Base-by-base conservation (phyloP, 2,888 invertebrate species). In the Habrosyne pyritoides region DNA sequence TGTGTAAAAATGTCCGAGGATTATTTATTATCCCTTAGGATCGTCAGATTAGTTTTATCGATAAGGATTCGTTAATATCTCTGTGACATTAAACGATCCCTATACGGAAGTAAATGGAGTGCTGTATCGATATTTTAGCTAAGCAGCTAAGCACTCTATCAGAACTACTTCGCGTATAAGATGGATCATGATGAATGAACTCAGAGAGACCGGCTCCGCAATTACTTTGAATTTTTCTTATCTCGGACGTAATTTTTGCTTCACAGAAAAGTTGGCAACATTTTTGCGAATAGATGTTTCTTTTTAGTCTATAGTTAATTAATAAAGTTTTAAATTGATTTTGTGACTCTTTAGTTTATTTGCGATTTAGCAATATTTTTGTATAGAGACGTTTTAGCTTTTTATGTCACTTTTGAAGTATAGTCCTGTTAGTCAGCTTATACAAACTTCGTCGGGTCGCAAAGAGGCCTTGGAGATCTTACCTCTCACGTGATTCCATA, bases 161-260 rank as follows among this genome's bases (percentile, higher is more conserved):
- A 33, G 8, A 30, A 30, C 61, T 53, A 53, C 53, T 60, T 59
- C 56, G 64, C 63, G 61, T 53, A 57, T 50, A 74, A 74, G 77
- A 77, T 71, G 71, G 76, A 77, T 76, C 61, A 73, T 76, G 75
- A 74, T 69, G 61, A 67, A 76, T 69, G 63, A 53, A 51, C 56
- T 50, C 18, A 6, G 1, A 0, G 18, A 42, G 18, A 42, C 42
- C 18, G n/a, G 42, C 18, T 55, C 55, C 48, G 60, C 69, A 71
- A 76, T 76, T 73, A 69, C 73, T 52, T 53, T 42, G 50, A 57
- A 57, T 66, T 69, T 64, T 61, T 59, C 46, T 56, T 55, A 53
- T 56, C 12, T 51, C 42, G 26, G 33, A 14, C 28, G 55, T n/a
- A 7, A 49, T 48, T 26, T 52, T 47, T 10, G 18, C 28, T 14